Evolutionary conservation across 23 tunicate species (phyloP).

Genomic region (Corella eumyota): DNA sequence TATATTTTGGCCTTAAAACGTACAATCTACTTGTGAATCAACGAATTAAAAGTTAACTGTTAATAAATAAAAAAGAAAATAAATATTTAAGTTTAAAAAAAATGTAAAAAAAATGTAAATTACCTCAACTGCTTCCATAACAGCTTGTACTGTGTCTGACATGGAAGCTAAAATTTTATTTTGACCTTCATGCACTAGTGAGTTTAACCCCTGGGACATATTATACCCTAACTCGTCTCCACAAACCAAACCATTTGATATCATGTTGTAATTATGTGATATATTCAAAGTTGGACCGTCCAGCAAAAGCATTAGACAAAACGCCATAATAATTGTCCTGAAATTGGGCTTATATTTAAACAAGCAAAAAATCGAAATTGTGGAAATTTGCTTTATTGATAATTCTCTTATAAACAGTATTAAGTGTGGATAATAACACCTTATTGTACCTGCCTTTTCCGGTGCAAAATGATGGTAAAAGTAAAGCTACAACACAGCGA

Average conservation of each 20-base stretch:
- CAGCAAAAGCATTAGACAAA: constrained; percentile 35
- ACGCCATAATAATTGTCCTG: constrained; percentile 72
- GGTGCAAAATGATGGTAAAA: constrained; percentile 71
- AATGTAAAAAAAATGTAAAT: no score
- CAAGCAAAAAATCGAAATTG: no score
- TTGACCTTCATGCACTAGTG: constrained; percentile 45
- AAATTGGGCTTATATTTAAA: no score
- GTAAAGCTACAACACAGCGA: constrained; percentile 36
- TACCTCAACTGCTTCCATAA: constrained; percentile 81
- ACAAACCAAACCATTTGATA: constrained; percentile 51
- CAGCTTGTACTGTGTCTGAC: constrained; percentile 57
- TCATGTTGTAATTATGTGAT: constrained; percentile 50
- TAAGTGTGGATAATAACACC: neutral
- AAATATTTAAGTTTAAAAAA: no score
- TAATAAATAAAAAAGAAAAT: no score
- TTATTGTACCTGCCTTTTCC: constrained; percentile 60
- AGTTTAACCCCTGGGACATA: constrained; percentile 47
- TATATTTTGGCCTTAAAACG: no score
- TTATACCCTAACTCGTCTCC: constrained; percentile 84
- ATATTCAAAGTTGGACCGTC: constrained; percentile 64
- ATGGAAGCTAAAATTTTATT: constrained; percentile 49
- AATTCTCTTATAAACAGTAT: no score
- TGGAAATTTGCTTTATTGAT: no score
- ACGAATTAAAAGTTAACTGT: no score
- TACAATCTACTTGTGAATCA: no score